Percentiles rank a stretch among this genome's conserved stretches.
These are phyloP conservation scores for Urocolius indicus DNA, from an alignment of 2,113 vertebrate species.

Conservation along the genomic window DNA sequence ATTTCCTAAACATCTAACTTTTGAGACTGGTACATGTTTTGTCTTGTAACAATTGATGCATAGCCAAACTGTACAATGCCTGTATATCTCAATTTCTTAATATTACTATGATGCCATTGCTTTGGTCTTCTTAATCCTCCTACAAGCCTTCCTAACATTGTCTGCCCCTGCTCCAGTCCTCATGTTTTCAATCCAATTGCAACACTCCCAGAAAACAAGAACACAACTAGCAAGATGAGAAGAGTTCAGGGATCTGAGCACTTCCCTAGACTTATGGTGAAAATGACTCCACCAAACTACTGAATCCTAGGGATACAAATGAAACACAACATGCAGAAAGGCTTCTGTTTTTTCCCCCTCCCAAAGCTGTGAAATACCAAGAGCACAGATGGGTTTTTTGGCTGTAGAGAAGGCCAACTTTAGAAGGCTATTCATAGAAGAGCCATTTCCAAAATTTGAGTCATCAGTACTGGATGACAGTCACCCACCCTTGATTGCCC, in stretches of 20 bases:
- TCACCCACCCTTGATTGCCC: neutral
- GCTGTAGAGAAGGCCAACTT: neutral
- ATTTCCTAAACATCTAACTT: neutral
- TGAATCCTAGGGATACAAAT: neutral
- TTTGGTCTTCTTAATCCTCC: neutral
- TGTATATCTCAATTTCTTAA: neutral
- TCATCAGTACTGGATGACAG: conserved; percentile 1
- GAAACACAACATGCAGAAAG: neutral
- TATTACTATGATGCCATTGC: neutral
- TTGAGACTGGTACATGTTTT: neutral
- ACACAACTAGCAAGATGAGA: neutral
- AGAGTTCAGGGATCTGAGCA: neutral
- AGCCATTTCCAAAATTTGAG: conserved; percentile 34
- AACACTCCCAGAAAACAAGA: neutral
- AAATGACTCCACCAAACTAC: neutral
- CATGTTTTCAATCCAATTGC: too few relatives aligned
- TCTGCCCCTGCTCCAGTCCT: neutral
- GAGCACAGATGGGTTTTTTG: neutral
- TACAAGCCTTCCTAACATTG: neutral
- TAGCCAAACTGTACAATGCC: neutral
- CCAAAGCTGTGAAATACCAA: neutral
- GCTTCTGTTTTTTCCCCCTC: neutral
- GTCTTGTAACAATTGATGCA: neutral
- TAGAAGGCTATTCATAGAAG: conserved; percentile 7
- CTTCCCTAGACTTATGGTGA: neutral